phyloP scores from a whole-genome alignment of 2,797 vertebrate genomes.

The Acanthornis magna region DNA sequence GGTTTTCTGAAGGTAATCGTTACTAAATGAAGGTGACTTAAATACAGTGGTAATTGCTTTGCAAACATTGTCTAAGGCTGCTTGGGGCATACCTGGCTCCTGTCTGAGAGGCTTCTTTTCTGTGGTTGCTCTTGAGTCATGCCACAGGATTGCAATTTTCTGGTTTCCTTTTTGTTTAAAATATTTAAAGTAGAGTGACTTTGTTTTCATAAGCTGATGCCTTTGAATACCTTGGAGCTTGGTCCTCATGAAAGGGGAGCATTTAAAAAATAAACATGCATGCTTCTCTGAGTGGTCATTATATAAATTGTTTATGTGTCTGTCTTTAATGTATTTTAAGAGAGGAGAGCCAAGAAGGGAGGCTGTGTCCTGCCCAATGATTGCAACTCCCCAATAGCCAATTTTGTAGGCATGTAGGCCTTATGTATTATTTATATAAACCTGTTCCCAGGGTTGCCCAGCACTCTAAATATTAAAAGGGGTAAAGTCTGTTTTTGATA shows the following conservation, averaged over 20 bases:
- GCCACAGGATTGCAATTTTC: not conserved
- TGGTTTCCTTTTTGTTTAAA: not conserved
- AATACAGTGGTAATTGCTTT: not conserved
- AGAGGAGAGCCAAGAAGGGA: not conserved
- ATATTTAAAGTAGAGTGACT: not conserved
- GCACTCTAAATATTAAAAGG: not conserved
- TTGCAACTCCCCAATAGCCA: not conserved
- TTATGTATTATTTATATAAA: not conserved
- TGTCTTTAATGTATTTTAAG: not conserved
- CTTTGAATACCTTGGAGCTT: not conserved
- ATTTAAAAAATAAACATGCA: not conserved
- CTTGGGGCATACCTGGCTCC: not conserved
- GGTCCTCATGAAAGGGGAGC: not conserved
- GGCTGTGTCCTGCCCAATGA: not conserved
- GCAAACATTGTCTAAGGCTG: not conserved
- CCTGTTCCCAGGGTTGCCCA: not conserved
- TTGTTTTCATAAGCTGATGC: not conserved
- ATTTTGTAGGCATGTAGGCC: not conserved
- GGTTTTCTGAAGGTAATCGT: not conserved
- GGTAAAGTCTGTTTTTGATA: not conserved
- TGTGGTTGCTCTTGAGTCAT: not conserved
- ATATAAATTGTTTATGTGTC: not conserved
- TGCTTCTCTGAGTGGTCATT: not conserved
- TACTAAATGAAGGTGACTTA: not conserved
- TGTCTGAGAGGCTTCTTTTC: not conserved